Base-by-base conservation (phyloP, 2,797 vertebrate genomes). In the Hydrocynus forskahlii region DNA sequence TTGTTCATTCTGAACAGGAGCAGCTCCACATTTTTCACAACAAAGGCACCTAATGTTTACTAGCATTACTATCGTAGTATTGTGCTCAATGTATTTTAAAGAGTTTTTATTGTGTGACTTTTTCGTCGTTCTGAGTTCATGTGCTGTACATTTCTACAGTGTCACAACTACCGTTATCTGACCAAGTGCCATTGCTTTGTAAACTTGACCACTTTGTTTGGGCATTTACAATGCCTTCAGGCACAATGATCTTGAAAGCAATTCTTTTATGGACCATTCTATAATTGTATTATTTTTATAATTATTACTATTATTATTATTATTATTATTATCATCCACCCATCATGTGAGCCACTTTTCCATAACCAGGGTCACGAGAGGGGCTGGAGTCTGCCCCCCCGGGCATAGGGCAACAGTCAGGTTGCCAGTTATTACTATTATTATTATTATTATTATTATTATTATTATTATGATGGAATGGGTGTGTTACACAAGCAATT, bases 111-210 rank as follows among this genome's bases (percentile, higher is more conserved):
- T 78, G 1, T 60, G 7, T 19, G 38, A 76, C 57, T 2, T 40
- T 76, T 69, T 14, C 1, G 7, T 13, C 0, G 17, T 55, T 19
- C 19, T 17, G 75, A 29, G 0, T 66, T 57, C 60, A 14, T 75
- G 13, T 45, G 21, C 25, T 21, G 21, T 9, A 75, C 35, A n/a
- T 43, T 67, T 2, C 5, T 2, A 62, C 7, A 43, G 25, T 76
- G 25, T 67, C 45, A 70, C 10, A 19, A 17, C 14, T 80, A 73
- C 63, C 40, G 64, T 17, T 80, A 57, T 80, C 14, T 74, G 17
- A 48, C 52, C 9, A 13, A 6, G 69, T 55, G 50, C 35, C 16
- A 72, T 52, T 16, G n/a, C 21, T 68, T 45, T 68, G 40, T 68
- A n/a, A 23, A 23, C 19, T 21, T 45, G 10, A 52, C 19, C 0